Conservation (phyloP, 2,113 vertebrate genomes). For the Capreolus pygargus region DNA sequence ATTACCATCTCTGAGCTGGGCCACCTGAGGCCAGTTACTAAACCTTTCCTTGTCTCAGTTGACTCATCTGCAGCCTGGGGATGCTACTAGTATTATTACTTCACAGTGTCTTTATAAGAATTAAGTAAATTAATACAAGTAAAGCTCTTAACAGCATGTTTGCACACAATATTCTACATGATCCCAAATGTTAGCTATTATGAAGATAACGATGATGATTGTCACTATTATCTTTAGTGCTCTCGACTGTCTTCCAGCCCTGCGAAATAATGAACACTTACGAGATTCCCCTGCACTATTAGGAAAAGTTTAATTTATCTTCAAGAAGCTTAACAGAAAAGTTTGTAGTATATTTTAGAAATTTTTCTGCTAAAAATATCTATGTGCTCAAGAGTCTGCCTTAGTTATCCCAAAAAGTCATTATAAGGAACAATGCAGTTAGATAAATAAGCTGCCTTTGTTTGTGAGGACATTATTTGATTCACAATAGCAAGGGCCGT, state of each 20-base stretch:
- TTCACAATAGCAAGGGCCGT: not conserved
- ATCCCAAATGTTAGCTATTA: not conserved
- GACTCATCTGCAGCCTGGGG: not conserved
- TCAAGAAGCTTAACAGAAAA: not conserved
- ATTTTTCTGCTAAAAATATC: not conserved
- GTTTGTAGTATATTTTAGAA: not conserved
- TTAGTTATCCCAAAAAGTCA: slow-evolving; percentile 26
- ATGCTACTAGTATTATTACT: not conserved
- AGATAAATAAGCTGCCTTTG: slow-evolving; percentile 4
- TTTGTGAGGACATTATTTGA: not conserved
- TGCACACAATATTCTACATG: not conserved
- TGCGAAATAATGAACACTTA: not conserved
- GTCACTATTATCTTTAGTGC: not conserved
- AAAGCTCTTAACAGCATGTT: not conserved
- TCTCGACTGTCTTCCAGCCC: not conserved
- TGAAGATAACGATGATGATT: not conserved
- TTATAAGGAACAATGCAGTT: not conserved
- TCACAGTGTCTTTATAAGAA: not conserved
- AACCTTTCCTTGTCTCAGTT: not conserved
- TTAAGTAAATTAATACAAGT: not conserved
- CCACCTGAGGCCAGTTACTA: not conserved
- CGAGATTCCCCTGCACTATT: not conserved
- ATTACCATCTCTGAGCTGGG: not conserved
- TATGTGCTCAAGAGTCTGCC: not conserved
- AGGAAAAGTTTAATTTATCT: not conserved